Conservation (phyloP, 2,888 invertebrate genomes). For the Microctonus brassicae region DNA sequence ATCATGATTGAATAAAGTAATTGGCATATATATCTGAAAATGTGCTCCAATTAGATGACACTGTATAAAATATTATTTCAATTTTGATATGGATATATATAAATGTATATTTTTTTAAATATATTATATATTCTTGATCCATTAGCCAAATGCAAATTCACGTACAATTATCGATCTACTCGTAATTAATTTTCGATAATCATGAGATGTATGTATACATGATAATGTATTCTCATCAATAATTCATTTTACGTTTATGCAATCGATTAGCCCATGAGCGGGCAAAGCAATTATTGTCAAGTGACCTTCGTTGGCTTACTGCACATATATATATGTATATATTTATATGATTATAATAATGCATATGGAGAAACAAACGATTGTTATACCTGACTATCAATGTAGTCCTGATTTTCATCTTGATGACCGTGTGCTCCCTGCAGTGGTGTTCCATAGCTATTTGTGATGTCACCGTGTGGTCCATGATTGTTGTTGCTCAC, state of each 20-base stretch:
- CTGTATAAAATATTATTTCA: no score
- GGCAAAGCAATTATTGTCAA: conserved; percentile 31
- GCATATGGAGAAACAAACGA: not conserved
- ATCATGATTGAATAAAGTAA: no score
- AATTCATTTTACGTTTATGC: conserved; percentile 28
- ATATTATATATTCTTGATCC: not conserved
- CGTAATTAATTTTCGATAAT: conserved; percentile 33
- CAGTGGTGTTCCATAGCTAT: conserved; percentile 59
- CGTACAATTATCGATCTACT: conserved; percentile 5
- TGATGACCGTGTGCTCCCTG: conserved; percentile 52
- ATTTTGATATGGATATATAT: no score
- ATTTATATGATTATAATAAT: not conserved
- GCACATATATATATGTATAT: not conserved
- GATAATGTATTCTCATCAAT: conserved; percentile 26
- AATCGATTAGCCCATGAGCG: conserved; percentile 18
- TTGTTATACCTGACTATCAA: conserved; percentile 62
- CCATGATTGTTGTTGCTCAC: conserved; percentile 45
- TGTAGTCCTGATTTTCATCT: conserved; percentile 64
- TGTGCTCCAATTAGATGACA: no score
- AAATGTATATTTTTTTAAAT: not conserved
- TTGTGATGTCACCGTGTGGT: conserved; percentile 50
- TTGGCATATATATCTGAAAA: no score
- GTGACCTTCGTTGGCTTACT: not conserved
- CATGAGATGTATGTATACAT: not conserved
- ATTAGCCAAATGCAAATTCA: not conserved